Evolutionary conservation across 2,113 vertebrate genomes (phyloP).

Genomic region (Copsychus sechellarum): DNA sequence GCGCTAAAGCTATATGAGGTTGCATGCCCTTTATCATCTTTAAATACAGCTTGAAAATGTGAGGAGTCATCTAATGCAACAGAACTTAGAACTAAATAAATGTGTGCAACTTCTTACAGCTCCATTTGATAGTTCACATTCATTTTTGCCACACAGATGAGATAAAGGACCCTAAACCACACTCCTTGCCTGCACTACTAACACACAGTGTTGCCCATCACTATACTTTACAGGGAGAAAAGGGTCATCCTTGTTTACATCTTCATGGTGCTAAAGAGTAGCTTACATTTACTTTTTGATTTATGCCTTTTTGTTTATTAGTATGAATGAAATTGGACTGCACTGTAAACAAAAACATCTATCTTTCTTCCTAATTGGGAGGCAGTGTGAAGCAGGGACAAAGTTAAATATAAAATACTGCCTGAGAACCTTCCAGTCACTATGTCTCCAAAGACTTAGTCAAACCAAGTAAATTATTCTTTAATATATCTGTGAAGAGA

Average conservation of each 20-base stretch:
- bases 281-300: conserved; percentile 36
- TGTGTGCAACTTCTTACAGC: neutral
- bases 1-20: neutral
- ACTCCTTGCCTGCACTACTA: neutral
- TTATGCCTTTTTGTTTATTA: conserved; percentile 28
- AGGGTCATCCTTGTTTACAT: neutral
- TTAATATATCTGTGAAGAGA: neutral
- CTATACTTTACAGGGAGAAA: neutral
- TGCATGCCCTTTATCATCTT: neutral
- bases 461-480: conserved; percentile 27
- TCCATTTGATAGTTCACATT: neutral
- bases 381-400: neutral
- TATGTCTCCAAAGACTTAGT: neutral
- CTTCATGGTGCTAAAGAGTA: neutral
- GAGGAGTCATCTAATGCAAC: neutral
- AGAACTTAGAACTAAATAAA: neutral
- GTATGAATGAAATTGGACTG: conserved; percentile 31
- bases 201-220: neutral
- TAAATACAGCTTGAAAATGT: neutral
- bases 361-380: conserved; percentile 2
- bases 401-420: conserved; percentile 3
- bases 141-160: neutral
- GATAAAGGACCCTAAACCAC: neutral
- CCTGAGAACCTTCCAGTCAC: neutral
- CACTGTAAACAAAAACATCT: conserved; percentile 30